These are phyloP conservation scores for Adrianichthys oophorus DNA, from an alignment of 2,797 vertebrate genomes.

Conservation along the genomic window DNA sequence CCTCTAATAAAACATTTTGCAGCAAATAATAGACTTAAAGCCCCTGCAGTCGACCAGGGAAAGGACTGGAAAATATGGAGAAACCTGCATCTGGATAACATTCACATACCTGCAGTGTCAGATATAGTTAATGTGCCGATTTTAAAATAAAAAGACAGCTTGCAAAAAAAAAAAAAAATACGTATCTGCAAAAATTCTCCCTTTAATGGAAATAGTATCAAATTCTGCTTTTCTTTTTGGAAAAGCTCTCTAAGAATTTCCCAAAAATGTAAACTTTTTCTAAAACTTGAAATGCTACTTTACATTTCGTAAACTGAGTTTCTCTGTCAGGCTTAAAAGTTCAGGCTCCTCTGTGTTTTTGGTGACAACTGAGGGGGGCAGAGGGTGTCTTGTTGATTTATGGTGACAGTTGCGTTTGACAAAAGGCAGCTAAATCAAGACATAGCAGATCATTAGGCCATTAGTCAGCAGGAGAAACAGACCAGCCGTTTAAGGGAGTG, in stretches of 20 bases:
- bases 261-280: too few species aligned
- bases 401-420: slow-evolving; percentile 85
- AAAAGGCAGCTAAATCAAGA: slow-evolving; percentile 85
- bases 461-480: slow-evolving; percentile 43
- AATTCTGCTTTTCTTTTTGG: too few species aligned
- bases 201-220: too few species aligned
- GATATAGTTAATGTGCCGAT: too few species aligned
- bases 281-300: too few species aligned
- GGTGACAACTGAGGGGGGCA: background rate
- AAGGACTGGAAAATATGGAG: slow-evolving; percentile 18
- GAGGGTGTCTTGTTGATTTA: slow-evolving; percentile 77
- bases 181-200: too few species aligned
- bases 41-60: slow-evolving; percentile 39
- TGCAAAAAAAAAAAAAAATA: too few species aligned
- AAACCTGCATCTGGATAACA: background rate
- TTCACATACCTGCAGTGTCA: background rate
- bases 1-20: slow-evolving; percentile 96
- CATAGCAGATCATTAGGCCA: slow-evolving; percentile 58
- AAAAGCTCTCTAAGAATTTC: too few species aligned
- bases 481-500: slow-evolving; percentile 25
- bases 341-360: slow-evolving; percentile 7
- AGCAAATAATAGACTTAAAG: slow-evolving; percentile 95
- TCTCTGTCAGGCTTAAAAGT: slow-evolving; percentile 1
- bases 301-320: background rate
- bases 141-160: too few species aligned